Conservation (phyloP, 2,797 vertebrate genomes). For the Dryobates pubescens region DNA sequence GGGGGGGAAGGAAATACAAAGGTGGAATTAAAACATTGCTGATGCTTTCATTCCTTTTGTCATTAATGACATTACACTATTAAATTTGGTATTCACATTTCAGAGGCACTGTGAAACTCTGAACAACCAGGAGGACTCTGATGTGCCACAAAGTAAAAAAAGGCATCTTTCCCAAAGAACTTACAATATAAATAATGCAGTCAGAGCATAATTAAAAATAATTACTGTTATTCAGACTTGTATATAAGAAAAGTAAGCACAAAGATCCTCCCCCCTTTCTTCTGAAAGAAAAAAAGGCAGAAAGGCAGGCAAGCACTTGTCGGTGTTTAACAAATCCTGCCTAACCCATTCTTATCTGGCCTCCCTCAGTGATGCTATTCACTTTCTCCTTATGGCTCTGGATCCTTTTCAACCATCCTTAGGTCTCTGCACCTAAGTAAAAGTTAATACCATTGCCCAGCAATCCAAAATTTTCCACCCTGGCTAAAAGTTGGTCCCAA, state of each 20-base stretch:
- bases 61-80: background rate
- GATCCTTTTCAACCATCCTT: background rate
- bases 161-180: background rate
- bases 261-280: background rate
- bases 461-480: background rate
- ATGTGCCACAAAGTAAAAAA: background rate
- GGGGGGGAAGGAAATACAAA: background rate
- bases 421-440: background rate
- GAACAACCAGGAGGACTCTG: background rate
- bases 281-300: background rate
- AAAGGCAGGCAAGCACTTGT: background rate
- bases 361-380: background rate
- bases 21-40: background rate
- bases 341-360: background rate
- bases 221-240: background rate
- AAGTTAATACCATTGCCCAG: background rate
- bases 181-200: constrained; percentile 2
- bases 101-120: background rate
- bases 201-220: background rate
- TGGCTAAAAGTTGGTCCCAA: background rate
- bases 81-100: background rate
- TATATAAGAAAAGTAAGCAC: background rate
- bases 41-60: background rate
- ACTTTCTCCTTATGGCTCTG: background rate
- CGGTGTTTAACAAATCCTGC: background rate